Evolutionary conservation across 2,888 invertebrate genomes (phyloP), one percentile per base, ranked within the genome.

Genomic region (Rhorus exstirpatorius): DNA sequence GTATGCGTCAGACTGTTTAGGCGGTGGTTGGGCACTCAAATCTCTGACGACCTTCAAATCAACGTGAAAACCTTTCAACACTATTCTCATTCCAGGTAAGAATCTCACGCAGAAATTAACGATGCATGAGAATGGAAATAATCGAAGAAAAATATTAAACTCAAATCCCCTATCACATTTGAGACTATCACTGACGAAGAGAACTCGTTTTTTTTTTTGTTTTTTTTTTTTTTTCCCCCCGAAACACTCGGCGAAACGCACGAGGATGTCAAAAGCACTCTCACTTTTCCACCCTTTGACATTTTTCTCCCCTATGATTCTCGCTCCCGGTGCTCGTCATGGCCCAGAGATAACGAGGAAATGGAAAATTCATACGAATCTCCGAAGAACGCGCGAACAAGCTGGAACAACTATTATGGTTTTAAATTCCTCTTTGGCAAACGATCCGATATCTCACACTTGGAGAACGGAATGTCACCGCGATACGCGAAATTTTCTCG

Each of bases 21-120:
- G 6, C 38, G 60, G 8, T 60, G 60, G 8, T 49, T 60, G 49
- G 51, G 38, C 68, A 19, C 51, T 41, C 53, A 53, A 68, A 75
- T 55, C 35, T 63, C 17, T 51, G 51, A 58, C 58, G 41, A 41
- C 49, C 31, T 79, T 41, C 31, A 41, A 67, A 61, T 2, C 17
- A 51, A 12, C n/a, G 17, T 61, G 26, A 65, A 65, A 65, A 46
- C 24, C 8, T 26, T 8, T 35, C 44, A 19, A 26, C n/a, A 24
- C 21, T 63, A n/a, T n/a, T n/a, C n/a, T 44, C 3, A 63, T 44
- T 60, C 8, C 3, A n/a, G 60, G n/a, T 12, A 3, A 24, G 8
- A 44, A n/a, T 1, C 2, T n/a, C 44, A 24, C 6, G 21, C 14
- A n/a, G 41, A 38, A 38, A 38, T 7, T 8, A 38, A 38, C 10